A percentile compares a stretch with the other conserved stretches of the same genome.
These are phyloP conservation scores for Sepiola atlantica DNA, from an alignment of 2,888 invertebrate species.

Conservation along the genomic window DNA sequence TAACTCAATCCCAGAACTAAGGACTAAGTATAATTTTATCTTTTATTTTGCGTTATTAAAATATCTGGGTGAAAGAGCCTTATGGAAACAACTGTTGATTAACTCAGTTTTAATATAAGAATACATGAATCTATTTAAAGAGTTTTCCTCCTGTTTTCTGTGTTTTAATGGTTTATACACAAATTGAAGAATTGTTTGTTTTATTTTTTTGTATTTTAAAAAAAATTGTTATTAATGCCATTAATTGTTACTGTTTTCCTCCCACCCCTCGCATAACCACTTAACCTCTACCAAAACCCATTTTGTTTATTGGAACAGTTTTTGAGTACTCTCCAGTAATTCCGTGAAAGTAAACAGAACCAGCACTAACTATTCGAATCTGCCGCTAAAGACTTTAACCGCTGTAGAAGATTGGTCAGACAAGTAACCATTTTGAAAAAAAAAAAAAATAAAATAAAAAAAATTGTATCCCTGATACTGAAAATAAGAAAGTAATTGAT, in stretches of 20 bases:
- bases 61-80: too few relatives aligned
- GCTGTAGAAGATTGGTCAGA: conserved; percentile 18
- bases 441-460: not conserved
- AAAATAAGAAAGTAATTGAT: too few relatives aligned
- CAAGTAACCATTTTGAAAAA: not conserved
- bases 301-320: not conserved
- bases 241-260: not conserved
- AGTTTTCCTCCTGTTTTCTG: not conserved
- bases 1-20: too few relatives aligned
- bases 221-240: not conserved
- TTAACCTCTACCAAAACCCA: not conserved
- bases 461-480: too few relatives aligned
- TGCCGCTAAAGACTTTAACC: not conserved
- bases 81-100: too few relatives aligned
- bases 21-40: too few relatives aligned
- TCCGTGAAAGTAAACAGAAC: not conserved
- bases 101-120: too few relatives aligned
- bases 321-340: not conserved
- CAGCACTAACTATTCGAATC: not conserved
- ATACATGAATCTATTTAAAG: not conserved
- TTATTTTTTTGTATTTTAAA: too few relatives aligned
- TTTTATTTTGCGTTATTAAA: too few relatives aligned
- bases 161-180: not conserved
- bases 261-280: too few relatives aligned
- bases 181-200: not conserved